phyloP scores from a whole-genome alignment of 2,113 vertebrate species.

The Carassius auratus region DNA sequence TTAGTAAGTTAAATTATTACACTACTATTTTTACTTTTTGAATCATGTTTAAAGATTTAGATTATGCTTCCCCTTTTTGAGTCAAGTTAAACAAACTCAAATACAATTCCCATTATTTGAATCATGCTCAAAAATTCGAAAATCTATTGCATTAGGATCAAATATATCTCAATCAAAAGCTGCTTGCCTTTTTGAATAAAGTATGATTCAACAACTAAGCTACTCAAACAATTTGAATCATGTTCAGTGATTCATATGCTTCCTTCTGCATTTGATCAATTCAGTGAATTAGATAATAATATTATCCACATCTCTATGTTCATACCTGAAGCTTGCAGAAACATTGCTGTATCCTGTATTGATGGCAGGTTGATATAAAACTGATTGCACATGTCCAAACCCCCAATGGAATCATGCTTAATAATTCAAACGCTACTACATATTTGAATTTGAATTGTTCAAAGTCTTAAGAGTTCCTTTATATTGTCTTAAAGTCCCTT shows the following conservation, averaged over 20 bases:
- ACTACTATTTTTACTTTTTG: too few relatives aligned
- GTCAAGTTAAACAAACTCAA: too few relatives aligned
- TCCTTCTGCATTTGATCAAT: neutral
- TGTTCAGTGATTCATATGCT: neutral
- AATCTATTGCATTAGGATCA: too few relatives aligned
- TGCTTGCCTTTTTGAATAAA: too few relatives aligned
- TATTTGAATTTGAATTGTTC: neutral
- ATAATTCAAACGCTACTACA: neutral
- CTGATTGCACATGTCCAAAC: neutral
- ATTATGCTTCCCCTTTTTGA: too few relatives aligned
- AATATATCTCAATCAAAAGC: too few relatives aligned
- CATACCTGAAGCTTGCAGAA: neutral
- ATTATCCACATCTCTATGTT: neutral
- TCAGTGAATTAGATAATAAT: neutral
- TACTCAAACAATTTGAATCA: neutral
- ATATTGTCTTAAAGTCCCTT: too few relatives aligned
- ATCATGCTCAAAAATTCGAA: too few relatives aligned
- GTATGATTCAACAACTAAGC: too few relatives aligned
- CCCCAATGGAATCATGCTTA: neutral
- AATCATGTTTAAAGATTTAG: too few relatives aligned
- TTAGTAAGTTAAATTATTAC: too few relatives aligned
- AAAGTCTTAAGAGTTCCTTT: neutral
- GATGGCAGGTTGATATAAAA: neutral
- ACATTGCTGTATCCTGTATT: neutral
- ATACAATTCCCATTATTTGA: too few relatives aligned